phyloP scores from a whole-genome alignment of 2,113 vertebrate genomes.

The Psammodynastes pulverulentus region DNA sequence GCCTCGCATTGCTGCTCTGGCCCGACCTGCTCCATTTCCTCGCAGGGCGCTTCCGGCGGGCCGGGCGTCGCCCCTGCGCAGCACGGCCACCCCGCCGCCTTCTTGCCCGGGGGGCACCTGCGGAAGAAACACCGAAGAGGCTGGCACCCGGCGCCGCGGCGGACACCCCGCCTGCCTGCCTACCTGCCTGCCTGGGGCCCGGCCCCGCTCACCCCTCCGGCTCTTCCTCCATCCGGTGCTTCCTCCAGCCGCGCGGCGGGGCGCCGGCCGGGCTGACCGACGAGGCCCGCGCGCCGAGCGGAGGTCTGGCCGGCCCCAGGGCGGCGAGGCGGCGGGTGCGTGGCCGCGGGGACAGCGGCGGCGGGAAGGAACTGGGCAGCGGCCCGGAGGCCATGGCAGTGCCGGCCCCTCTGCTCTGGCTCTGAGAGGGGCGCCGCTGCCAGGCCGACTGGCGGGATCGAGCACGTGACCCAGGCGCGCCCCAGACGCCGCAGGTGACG shows the following conservation, averaged over 20 bases:
- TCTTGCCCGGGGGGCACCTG: neutral
- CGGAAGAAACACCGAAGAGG: neutral
- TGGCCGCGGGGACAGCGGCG: neutral
- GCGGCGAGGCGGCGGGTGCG: neutral
- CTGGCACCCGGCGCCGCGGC: neutral
- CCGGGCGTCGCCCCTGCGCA: conserved; percentile 40
- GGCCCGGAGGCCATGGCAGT: neutral
- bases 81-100: neutral
- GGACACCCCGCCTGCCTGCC: neutral
- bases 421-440: rapidly evolving
- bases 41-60: conserved; percentile 67
- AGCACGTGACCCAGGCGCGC: neutral
- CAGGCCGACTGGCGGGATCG: neutral
- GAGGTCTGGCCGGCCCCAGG: neutral
- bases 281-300: neutral
- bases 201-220: conserved; percentile 66
- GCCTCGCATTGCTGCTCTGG: conserved; percentile 72
- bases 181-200: neutral
- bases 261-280: neutral
- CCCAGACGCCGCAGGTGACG: neutral
- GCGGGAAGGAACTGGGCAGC: neutral
- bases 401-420: no score
- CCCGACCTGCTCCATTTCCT: conserved; percentile 76
- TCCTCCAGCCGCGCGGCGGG: conserved; percentile 53
- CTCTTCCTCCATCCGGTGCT: conserved; percentile 70